These are phyloP conservation scores for Euwallacea fornicatus DNA, from an alignment of 1,140 invertebrate species.

Conservation along the genomic window DNA sequence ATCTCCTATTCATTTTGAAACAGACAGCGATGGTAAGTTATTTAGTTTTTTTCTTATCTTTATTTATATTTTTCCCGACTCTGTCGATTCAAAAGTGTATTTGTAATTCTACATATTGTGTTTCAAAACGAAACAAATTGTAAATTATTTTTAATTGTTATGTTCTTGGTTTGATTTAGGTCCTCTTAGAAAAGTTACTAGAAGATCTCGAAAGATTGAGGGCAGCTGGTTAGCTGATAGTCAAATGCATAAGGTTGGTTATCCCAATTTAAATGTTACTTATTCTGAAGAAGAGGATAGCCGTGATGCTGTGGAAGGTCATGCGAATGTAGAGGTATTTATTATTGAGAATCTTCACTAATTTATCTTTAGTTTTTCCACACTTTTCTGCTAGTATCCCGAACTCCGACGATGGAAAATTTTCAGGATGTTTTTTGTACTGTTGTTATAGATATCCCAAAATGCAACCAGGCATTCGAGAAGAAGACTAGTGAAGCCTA, in stretches of 20 bases:
- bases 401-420: not conserved
- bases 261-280: slow-evolving; percentile 50
- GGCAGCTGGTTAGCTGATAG: slow-evolving; percentile 56
- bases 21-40: slow-evolving; percentile 45
- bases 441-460: not conserved
- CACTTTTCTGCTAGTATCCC: not conserved
- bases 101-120: too few relatives aligned
- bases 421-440: too few relatives aligned
- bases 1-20: slow-evolving; percentile 46
- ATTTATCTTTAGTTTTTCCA: not conserved
- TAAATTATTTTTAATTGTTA: too few relatives aligned
- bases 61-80: too few relatives aligned
- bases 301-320: slow-evolving; percentile 44
- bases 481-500: slow-evolving; percentile 29
- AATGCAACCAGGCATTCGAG: slow-evolving; percentile 21
- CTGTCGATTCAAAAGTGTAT: too few relatives aligned
- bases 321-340: slow-evolving; percentile 32
- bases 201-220: slow-evolving; percentile 53
- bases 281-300: slow-evolving; percentile 53
- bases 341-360: not conserved
- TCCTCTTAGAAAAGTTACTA: slow-evolving; percentile 59
- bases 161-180: too few relatives aligned
- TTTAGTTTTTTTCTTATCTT: too few relatives aligned
- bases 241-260: slow-evolving; percentile 53
- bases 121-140: too few relatives aligned